Percentiles rank a stretch among this genome's conserved stretches.
These are phyloP conservation scores for Cyanistes caeruleus DNA, from an alignment of 2,113 vertebrate genomes.

Conservation along the genomic window DNA sequence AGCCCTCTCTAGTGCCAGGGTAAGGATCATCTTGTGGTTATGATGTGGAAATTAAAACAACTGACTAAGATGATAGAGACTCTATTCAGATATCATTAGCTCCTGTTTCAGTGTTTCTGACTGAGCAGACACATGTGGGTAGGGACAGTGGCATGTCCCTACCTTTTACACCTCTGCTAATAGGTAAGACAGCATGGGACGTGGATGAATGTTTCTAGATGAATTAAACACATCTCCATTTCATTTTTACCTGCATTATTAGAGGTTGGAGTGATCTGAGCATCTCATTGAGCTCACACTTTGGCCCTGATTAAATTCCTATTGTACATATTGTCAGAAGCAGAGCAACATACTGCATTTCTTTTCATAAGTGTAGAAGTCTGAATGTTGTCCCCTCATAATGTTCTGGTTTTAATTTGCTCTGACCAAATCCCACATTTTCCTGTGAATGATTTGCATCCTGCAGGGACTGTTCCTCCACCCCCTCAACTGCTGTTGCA, in stretches of 20 bases:
- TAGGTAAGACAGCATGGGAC: fast-evolving
- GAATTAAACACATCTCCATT: background rate
- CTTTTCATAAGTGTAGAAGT: background rate
- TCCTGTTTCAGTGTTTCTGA: background rate
- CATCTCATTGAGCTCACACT: background rate
- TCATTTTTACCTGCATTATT: background rate
- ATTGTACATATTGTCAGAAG: background rate
- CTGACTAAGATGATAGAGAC: background rate
- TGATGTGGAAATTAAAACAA: background rate
- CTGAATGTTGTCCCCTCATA: background rate
- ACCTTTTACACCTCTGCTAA: background rate
- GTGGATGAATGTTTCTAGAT: background rate
- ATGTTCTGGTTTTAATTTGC: constrained; percentile 49
- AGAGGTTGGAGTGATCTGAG: background rate
- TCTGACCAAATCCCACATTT: background rate
- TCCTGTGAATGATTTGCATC: constrained; percentile 24
- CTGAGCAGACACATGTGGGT: no score
- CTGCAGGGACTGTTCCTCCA: background rate
- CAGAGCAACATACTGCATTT: background rate
- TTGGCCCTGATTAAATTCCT: background rate
- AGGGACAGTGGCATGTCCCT: background rate
- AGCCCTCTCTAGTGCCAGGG: background rate
- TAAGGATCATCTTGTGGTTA: background rate
- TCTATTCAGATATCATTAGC: background rate
- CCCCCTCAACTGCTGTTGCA: background rate